Evolutionary conservation across 2,113 vertebrate genomes (phyloP).

Genomic region (Cheirogaleus medius): DNA sequence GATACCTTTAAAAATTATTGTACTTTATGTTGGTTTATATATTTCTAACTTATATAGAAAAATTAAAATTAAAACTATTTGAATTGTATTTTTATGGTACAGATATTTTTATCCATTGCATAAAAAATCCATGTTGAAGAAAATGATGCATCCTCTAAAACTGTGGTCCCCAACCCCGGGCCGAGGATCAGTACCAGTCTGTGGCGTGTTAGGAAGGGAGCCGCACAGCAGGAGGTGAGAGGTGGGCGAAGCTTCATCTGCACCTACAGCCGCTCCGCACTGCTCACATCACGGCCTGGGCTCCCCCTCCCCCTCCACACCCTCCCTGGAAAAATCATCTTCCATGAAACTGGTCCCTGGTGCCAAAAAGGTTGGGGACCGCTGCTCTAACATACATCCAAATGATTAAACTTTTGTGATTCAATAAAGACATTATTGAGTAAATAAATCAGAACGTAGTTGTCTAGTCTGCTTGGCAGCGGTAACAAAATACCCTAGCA

Average conservation of each 20-base stretch:
- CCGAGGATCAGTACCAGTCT: too few relatives aligned
- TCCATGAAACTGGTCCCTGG: too few relatives aligned
- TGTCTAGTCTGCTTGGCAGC: accelerated
- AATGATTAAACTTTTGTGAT: not conserved
- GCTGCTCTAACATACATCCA: not conserved
- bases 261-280: too few relatives aligned
- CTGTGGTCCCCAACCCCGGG: too few relatives aligned
- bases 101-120: not conserved
- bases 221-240: too few relatives aligned
- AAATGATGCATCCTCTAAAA: not conserved
- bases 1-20: not conserved
- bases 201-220: too few relatives aligned
- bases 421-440: not conserved
- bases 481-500: accelerated
- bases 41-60: not conserved
- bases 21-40: not conserved
- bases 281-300: too few relatives aligned
- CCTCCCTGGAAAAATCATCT: too few relatives aligned
- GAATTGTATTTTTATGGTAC: not conserved
- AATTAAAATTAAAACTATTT: not conserved
- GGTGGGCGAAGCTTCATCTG: too few relatives aligned
- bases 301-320: too few relatives aligned
- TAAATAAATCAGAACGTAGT: not conserved
- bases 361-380: too few relatives aligned
- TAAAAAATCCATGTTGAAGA: not conserved